These are phyloP conservation scores for Hydropotes inermis DNA, from an alignment of 2,113 vertebrate species.

Conservation along the genomic window DNA sequence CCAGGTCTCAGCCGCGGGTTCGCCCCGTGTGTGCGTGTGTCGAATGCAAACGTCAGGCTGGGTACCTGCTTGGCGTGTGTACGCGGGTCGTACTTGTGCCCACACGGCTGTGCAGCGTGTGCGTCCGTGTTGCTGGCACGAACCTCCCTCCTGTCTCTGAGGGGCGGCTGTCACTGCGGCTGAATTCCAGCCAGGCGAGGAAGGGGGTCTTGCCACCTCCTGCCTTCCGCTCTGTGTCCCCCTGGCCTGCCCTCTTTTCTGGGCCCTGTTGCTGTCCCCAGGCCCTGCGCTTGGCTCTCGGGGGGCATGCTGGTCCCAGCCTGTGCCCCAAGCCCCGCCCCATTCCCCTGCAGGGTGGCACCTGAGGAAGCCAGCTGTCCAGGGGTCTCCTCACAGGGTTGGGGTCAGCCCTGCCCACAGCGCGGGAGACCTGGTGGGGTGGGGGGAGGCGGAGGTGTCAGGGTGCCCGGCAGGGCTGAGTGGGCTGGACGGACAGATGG, in stretches of 20 bases:
- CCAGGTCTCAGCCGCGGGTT: fast-evolving
- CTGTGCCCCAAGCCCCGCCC: not conserved
- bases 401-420: not conserved
- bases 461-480: not conserved
- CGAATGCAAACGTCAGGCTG: fast-evolving
- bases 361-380: fast-evolving
- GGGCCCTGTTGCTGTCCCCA: not conserved
- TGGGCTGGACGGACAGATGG: not conserved
- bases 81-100: fast-evolving
- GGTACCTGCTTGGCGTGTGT: not conserved
- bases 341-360: not conserved
- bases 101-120: fast-evolving
- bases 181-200: fast-evolving
- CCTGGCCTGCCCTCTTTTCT: fast-evolving
- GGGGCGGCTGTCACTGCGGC: not conserved
- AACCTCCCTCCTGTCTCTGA: not conserved
- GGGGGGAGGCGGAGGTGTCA: not conserved
- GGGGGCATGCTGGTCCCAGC: not conserved
- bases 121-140: fast-evolving
- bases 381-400: not conserved
- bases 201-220: too few species aligned
- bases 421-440: fast-evolving
- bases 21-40: not conserved
- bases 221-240: fast-evolving
- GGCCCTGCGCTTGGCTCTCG: not conserved